These are phyloP conservation scores for Chloroceryle amazona DNA, from an alignment of 2,797 vertebrate species.

Conservation along the genomic window DNA sequence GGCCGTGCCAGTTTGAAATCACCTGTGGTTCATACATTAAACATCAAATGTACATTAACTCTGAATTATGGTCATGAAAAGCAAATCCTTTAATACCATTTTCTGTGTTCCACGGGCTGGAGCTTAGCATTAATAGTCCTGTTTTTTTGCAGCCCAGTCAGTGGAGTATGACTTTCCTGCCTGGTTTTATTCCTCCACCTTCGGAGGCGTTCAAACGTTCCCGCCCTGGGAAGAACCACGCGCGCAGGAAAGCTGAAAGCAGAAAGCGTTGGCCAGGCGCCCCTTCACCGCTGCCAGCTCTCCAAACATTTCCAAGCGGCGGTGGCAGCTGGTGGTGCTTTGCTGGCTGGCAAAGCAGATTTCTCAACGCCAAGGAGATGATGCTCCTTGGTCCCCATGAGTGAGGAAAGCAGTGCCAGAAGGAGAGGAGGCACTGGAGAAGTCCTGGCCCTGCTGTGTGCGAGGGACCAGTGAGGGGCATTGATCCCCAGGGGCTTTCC, in stretches of 20 bases:
- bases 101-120: conserved; percentile 73
- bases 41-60: conserved; percentile 85
- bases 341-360: neutral
- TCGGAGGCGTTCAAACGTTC: neutral
- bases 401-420: accelerated
- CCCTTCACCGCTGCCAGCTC: neutral
- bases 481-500: accelerated
- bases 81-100: conserved; percentile 83
- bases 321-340: neutral
- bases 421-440: neutral
- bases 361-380: neutral
- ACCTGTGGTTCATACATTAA: conserved; percentile 86
- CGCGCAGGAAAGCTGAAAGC: neutral
- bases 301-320: neutral
- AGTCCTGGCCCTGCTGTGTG: accelerated
- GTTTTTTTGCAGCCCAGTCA: neutral
- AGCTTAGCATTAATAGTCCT: conserved; percentile 76
- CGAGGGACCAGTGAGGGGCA: neutral
- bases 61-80: conserved; percentile 85
- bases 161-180: conserved; percentile 8
- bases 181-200: neutral
- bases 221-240: neutral
- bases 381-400: accelerated
- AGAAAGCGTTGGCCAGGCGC: neutral
- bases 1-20: conserved; percentile 79